Conservation (phyloP, 2,113 vertebrate genomes). For the Ifrita kowaldi region DNA sequence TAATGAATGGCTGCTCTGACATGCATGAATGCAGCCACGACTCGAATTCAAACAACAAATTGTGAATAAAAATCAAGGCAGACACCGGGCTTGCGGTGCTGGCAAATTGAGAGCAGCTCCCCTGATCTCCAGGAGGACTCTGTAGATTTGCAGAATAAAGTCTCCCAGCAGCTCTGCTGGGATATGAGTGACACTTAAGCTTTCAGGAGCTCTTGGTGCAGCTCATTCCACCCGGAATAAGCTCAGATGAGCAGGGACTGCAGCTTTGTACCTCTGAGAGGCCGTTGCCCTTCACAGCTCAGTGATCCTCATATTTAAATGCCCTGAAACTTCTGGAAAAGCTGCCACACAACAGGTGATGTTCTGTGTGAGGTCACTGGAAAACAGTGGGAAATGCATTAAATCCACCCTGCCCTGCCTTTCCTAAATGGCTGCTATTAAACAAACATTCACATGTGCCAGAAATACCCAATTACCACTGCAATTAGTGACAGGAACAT, state of each 20-base stretch:
- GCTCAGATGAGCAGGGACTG: not conserved
- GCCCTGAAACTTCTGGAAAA: not conserved
- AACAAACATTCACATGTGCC: not conserved
- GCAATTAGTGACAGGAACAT: not conserved
- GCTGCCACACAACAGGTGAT: not conserved
- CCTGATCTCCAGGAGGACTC: not conserved
- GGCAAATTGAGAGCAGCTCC: not conserved
- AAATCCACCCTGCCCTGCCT: not conserved
- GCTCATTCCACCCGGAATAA: not conserved
- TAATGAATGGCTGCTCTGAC: not conserved
- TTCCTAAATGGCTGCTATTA: not conserved
- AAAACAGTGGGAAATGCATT: accelerated
- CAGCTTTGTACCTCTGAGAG: not conserved
- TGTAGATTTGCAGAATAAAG: not conserved
- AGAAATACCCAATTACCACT: not conserved
- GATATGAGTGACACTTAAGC: accelerated
- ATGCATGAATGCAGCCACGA: not conserved
- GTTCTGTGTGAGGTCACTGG: no score
- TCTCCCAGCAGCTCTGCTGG: not conserved
- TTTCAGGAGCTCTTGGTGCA: not conserved
- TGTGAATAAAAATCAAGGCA: not conserved
- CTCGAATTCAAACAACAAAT: not conserved
- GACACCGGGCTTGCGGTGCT: not conserved
- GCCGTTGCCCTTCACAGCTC: not conserved
- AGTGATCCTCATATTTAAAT: not conserved